phyloP scores from a whole-genome alignment of 2,888 invertebrate genomes.

The Agriotes lineatus region DNA sequence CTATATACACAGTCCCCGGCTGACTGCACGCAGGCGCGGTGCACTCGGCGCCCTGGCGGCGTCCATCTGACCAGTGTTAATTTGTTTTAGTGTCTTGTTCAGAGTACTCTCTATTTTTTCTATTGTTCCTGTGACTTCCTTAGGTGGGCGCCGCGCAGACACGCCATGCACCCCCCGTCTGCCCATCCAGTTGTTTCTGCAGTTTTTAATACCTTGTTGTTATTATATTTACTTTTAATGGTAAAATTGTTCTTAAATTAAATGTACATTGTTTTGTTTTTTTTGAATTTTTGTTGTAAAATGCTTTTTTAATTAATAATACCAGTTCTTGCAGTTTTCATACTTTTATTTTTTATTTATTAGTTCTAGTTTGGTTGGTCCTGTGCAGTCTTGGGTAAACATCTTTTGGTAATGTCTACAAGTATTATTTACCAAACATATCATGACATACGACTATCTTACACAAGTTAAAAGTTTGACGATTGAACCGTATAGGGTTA shows the following conservation, averaged over 20 bases:
- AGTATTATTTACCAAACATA: too few relatives aligned
- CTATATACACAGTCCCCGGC: conserved; percentile 51
- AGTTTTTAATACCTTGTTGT: conserved; percentile 72
- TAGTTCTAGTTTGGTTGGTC: neutral
- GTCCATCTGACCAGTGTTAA: conserved; percentile 60
- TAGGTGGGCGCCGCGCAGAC: conserved; percentile 49
- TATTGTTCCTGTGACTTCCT: conserved; percentile 60
- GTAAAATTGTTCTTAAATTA: conserved; percentile 82
- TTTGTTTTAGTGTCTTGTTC: conserved; percentile 61
- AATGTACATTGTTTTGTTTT: conserved; percentile 83
- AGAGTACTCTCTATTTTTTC: conserved; percentile 64
- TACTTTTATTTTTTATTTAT: conserved; percentile 69
- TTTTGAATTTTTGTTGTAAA: conserved; percentile 81
- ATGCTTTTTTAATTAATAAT: conserved; percentile 80
- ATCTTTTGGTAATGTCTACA: too few relatives aligned
- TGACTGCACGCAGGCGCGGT: conserved; percentile 38
- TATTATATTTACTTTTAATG: conserved; percentile 73
- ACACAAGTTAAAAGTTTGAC: too few relatives aligned
- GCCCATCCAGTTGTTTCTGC: conserved; percentile 67
- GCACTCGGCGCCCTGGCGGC: conserved; percentile 48
- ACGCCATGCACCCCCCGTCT: conserved; percentile 67
- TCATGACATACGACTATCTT: too few relatives aligned
- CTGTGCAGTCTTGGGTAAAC: neutral
- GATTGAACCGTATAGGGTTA: too few relatives aligned
- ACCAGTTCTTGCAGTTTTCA: conserved; percentile 80